Percentiles rank a stretch among this genome's conserved stretches.
phyloP scores from a whole-genome alignment of 2,888 invertebrate genomes.

The Poecilus cupreus region DNA sequence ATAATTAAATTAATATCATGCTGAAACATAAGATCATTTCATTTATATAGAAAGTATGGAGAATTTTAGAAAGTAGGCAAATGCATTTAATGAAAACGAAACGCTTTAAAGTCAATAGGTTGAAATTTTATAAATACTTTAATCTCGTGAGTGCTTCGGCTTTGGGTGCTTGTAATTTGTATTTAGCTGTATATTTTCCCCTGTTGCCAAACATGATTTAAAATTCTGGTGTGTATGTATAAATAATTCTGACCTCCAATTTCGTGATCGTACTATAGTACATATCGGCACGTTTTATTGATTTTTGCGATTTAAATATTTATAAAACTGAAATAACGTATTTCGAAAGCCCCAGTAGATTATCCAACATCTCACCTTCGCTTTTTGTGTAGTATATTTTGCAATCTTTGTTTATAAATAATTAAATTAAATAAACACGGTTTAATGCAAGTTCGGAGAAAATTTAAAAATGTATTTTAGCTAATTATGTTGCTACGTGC shows the following conservation, averaged over 20 bases:
- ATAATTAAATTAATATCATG: constrained; percentile 19
- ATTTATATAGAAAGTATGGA: constrained; percentile 6
- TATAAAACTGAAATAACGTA: neutral
- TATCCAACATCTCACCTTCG: constrained; percentile 10
- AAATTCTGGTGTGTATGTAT: constrained; percentile 10
- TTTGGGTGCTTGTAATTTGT: neutral
- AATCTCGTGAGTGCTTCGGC: constrained; percentile 13
- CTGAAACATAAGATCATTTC: neutral
- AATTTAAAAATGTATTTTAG: neutral
- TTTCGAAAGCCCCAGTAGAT: neutral
- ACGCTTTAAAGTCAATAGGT: neutral
- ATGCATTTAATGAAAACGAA: neutral
- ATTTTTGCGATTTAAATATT: constrained; percentile 25
- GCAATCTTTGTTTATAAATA: neutral
- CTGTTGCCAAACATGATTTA: neutral
- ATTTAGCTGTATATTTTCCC: constrained; percentile 4
- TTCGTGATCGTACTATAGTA: constrained; percentile 3
- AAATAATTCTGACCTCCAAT: constrained; percentile 24
- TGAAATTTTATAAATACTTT: constrained; percentile 9
- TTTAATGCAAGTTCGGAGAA: neutral
- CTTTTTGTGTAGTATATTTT: neutral
- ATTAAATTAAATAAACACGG: neutral
- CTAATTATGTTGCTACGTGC: neutral
- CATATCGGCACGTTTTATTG: constrained; percentile 20
- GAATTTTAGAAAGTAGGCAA: constrained; percentile 25